A percentile compares a stretch with the other conserved stretches of the same genome.
These are phyloP conservation scores for Anisognathus igniventris DNA, from an alignment of 2,797 vertebrate genomes.

Conservation along the genomic window DNA sequence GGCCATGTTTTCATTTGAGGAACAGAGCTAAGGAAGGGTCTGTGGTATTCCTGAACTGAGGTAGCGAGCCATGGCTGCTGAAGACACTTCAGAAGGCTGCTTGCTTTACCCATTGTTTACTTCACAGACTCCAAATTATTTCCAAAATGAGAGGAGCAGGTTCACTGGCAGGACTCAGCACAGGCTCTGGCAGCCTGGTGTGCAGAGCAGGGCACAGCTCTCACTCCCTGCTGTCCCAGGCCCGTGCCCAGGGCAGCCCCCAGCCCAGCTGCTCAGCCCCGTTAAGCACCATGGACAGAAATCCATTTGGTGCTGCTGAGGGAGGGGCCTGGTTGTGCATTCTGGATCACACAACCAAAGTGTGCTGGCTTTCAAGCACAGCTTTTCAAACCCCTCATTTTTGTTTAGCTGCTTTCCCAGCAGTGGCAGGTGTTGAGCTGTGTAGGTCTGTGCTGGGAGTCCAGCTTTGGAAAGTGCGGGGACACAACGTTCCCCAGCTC, in stretches of 20 bases:
- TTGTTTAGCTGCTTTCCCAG: neutral
- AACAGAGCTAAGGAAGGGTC: neutral
- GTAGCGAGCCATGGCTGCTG: neutral
- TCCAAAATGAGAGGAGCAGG: neutral
- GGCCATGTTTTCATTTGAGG: neutral
- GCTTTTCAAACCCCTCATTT: neutral
- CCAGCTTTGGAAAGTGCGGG: neutral
- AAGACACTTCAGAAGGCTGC: neutral
- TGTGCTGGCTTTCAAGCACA: neutral
- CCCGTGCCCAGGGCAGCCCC: neutral
- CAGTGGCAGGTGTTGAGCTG: neutral
- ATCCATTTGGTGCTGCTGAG: rapidly evolving
- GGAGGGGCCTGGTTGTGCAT: neutral
- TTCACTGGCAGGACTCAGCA: rapidly evolving
- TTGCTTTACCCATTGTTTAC: neutral
- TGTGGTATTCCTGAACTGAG: neutral
- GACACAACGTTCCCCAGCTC: rapidly evolving
- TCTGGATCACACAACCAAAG: neutral
- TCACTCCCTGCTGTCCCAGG: rapidly evolving
- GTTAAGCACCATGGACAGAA: neutral
- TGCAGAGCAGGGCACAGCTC: neutral
- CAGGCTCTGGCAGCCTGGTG: neutral
- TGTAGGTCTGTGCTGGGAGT: neutral
- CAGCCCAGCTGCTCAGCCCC: neutral
- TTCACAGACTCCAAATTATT: neutral